Evolutionary conservation across 23 tunicate species (phyloP), one percentile per base, ranked within the genome.

Genomic region (Ascidia mentula): DNA sequence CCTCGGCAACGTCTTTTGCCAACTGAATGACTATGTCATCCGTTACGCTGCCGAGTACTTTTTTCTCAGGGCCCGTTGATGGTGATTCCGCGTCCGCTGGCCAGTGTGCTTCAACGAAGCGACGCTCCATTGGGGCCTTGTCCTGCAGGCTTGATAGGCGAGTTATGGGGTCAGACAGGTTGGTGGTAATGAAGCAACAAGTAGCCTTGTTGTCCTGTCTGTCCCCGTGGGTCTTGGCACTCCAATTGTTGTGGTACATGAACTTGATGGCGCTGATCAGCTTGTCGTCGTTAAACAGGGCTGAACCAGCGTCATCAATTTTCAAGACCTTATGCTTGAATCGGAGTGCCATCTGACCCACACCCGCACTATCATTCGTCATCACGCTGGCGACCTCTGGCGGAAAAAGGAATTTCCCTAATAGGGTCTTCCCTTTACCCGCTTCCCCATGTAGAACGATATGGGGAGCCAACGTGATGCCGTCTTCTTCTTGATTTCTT

Each of bases 221-320:
- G 35, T 70, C 74, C 2, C 74, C 74, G 13, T 70, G 74, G 34
- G 39, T 34, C 38, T 70, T 70, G 5, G 74, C 74, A 34, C 74
- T 70, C 74, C 74, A 70, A 34, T 70, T 70, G 24, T 26, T 20
- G 39, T 70, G 74, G 74, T 32, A 70, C 74, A 70, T 70, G 74
- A 70, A 70, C 38, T 70, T 70, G 35, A 70, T 36, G 4, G 74
- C 74, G 3, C 12, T 3, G 34, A 34, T 18, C 4, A 70, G 13
- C 2, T 26, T 28, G 13, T 53, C 65, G 13, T 53, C 24, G 13
- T 53, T 53, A 53, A 53, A 53, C 4, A 53, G 24, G 2, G 65
- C 22, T 28, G 65, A 53, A 26, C 65, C 65, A 20, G 65, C 65
- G 13, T 53, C 65, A 28, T 53, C 65, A 5, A 53, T 53, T 28